Conservation (phyloP, 37 sponge, comb jelly and placozoan species). For the Diacarnus erythraeanus region DNA sequence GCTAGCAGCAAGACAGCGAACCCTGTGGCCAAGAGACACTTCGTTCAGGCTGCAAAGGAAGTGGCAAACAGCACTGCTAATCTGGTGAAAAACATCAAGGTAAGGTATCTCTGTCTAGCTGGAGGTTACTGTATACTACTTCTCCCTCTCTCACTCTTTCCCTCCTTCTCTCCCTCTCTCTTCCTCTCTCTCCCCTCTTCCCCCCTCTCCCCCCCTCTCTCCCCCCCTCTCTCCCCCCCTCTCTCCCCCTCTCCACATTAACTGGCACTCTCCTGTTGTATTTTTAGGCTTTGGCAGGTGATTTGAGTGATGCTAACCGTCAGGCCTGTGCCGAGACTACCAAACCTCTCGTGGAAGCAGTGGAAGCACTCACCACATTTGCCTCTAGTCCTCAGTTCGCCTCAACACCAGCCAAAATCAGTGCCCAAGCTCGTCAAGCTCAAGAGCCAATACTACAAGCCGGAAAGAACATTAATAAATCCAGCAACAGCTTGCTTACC, state of each 20-base stretch:
- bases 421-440: slow-evolving; percentile 68
- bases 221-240: neutral
- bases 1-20: slow-evolving; percentile 91
- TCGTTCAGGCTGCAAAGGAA: slow-evolving; percentile 97
- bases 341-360: slow-evolving; percentile 90
- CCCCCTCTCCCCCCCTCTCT: neutral
- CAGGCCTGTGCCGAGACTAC: slow-evolving; percentile 84
- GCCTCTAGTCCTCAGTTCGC: slow-evolving; percentile 97
- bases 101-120: neutral
- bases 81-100: slow-evolving; percentile 55
- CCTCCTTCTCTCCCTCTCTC: neutral
- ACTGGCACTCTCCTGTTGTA: neutral
- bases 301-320: slow-evolving; percentile 77
- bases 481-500: slow-evolving; percentile 73
- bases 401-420: slow-evolving; percentile 90
- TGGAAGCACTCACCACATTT: slow-evolving; percentile 91
- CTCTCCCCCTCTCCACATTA: neutral
- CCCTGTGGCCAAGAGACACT: slow-evolving; percentile 97
- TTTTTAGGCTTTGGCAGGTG: slow-evolving; percentile 73
- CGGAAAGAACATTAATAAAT: slow-evolving; percentile 76
- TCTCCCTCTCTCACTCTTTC: neutral
- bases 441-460: slow-evolving; percentile 69
- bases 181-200: neutral
- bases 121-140: neutral
- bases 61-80: slow-evolving; percentile 88